Evolutionary conservation across 30 jellyfish, hydroid and myxozoan species (phyloP).

Genomic region (Chrysaora quinquecirrha): DNA sequence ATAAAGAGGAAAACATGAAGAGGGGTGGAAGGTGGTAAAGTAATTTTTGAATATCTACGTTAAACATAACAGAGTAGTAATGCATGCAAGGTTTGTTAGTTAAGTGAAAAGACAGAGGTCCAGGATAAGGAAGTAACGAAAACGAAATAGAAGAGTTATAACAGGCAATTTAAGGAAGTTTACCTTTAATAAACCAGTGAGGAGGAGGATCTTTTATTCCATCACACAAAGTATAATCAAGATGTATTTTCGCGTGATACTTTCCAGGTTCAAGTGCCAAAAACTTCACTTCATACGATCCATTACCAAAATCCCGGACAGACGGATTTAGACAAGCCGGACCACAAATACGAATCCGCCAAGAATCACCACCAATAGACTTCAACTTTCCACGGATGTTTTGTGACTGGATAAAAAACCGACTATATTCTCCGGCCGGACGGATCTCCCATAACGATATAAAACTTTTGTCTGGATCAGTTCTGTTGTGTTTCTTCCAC

Average conservation of each 20-base stretch:
- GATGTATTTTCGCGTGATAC: conserved; percentile 52
- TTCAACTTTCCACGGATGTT: conserved; percentile 55
- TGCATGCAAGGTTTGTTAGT: no score
- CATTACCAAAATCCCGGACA: conserved; percentile 82
- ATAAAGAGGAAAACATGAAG: no score
- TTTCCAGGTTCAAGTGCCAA: conserved; percentile 74
- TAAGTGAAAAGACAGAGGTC: no score
- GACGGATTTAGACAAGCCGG: conserved; percentile 67
- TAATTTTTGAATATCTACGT: no score
- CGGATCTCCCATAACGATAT: conserved; percentile 78
- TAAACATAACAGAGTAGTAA: no score
- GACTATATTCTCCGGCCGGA: conserved; percentile 93
- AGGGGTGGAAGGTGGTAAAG: no score
- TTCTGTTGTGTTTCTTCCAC: conserved; percentile 78
- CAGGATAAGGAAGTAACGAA: no score
- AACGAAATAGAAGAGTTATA: neutral
- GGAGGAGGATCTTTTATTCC: conserved; percentile 96
- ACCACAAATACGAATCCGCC: conserved; percentile 89
- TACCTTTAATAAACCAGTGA: conserved; percentile 94
- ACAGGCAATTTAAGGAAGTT: neutral
- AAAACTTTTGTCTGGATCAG: conserved; percentile 75
- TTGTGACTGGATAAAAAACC: conserved; percentile 89
- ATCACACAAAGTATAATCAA: conserved; percentile 96
- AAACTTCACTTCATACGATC: conserved; percentile 89
- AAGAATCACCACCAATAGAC: conserved; percentile 85